These are phyloP conservation scores for Heliocidaris tuberculata DNA, from an alignment of 35 echinoderm and acorn worm genomes.

Conservation along the genomic window DNA sequence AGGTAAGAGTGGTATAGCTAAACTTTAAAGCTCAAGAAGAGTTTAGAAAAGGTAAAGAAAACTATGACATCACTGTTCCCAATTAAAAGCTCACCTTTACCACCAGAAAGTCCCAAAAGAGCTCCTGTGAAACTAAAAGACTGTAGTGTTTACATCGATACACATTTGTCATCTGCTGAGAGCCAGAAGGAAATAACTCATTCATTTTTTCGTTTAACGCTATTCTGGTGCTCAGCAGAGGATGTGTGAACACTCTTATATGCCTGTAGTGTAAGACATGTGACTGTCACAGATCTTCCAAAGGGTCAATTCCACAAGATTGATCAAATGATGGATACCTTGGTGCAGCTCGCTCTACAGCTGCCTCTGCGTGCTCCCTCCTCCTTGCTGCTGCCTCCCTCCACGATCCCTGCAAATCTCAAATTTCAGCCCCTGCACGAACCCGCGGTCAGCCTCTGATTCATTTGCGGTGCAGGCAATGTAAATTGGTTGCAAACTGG, in stretches of 20 bases:
- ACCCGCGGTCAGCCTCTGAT: neutral
- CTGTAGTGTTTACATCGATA: no score
- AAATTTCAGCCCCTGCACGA: neutral
- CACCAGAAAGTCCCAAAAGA: neutral
- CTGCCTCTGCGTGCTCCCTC: neutral
- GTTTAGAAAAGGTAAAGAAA: no score
- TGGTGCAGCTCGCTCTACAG: neutral
- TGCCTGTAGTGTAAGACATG: neutral
- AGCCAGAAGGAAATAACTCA: neutral
- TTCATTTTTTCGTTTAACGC: neutral
- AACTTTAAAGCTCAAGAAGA: no score
- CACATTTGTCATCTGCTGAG: neutral
- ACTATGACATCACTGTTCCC: neutral
- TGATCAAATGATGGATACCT: neutral
- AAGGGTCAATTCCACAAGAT: neutral
- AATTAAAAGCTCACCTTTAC: neutral
- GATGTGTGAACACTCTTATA: neutral
- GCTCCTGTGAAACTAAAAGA: neutral
- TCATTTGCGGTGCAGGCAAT: conserved; percentile 13
- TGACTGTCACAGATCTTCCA: conserved; percentile 7
- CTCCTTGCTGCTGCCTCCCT: neutral
- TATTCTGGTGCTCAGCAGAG: neutral
- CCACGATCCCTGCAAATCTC: neutral
- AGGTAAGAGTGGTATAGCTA: no score
- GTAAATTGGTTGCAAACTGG: conserved; percentile 16